Base-by-base conservation (phyloP, 2,888 invertebrate genomes). In the Trichopoda pennipes region DNA sequence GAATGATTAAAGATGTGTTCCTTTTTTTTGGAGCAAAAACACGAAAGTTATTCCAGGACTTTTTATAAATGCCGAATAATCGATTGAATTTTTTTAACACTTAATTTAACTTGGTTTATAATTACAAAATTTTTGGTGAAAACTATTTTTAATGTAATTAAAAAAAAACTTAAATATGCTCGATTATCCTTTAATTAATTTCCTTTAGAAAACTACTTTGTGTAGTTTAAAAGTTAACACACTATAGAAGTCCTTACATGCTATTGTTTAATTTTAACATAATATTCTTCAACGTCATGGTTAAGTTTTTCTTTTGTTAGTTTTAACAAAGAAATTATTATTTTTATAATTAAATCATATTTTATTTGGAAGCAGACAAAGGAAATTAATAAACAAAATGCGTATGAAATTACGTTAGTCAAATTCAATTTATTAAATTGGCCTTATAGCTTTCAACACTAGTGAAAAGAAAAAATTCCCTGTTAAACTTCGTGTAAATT, bases 401-500 rank as follows among this genome's bases (percentile, higher is more conserved):
- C 17, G 28, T 32, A 53, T 19, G 17, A 28, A 56, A 56, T 56
- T 21, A 17, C 47, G 10, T 38, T 47, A 47, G 56, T 64, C 73
- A 61, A 44, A 73, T 19, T 2, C 10, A 63, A 23, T n/a, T n/a
- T n/a, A 47, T 64, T 74, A 35, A 74, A 74, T 74, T 74, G 74
- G 56, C 23, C 38, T 49, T 74, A 74, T 74, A 74, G 38, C 64
- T 74, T 74, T 74, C 74, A 47, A 63, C 47, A 64, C 74, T 64
- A 47, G 1, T 21, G n/a, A 44, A 63, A 28, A 64, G 35, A 14
- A 55, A 55, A 14, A 16, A 21, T 51, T 7, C 21, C 64, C 72
- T 51, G 44, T 58, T 53, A 1, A 56, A 55, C 12, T 51, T 21
- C 58, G 58, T 78, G 77, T 64, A 81, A 81, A 78, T 78, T 81